Conservation (phyloP, 2,113 vertebrate species). For the Odontesthes bonariensis region DNA sequence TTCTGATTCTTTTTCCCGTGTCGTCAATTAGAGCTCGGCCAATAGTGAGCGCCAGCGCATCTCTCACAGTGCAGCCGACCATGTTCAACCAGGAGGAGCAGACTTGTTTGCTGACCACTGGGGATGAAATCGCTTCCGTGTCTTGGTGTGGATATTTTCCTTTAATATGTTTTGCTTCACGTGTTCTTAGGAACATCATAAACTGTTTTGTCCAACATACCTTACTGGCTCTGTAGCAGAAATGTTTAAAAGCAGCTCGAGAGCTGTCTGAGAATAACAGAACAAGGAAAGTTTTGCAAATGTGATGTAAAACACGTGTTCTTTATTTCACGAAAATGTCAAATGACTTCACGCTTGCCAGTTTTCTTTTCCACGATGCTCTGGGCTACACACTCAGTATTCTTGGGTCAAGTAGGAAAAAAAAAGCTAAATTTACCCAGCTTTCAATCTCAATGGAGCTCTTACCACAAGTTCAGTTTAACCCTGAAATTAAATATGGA, state of each 20-base stretch:
- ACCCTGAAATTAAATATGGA: slow-evolving; percentile 29
- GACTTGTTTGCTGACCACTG: slow-evolving; percentile 76
- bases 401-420: slow-evolving; percentile 33
- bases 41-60: slow-evolving; percentile 86
- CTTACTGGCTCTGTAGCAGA: background rate
- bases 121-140: slow-evolving; percentile 72
- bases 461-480: slow-evolving; percentile 40
- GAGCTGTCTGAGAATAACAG: slow-evolving; percentile 13
- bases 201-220: background rate
- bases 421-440: background rate
- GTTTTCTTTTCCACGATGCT: slow-evolving; percentile 45
- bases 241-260: slow-evolving; percentile 4
- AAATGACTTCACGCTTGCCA: slow-evolving; percentile 59
- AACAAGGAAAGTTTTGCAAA: slow-evolving; percentile 50
- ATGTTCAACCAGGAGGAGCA: slow-evolving; percentile 94
- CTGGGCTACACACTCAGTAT: slow-evolving; percentile 22
- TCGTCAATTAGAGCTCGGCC: slow-evolving; percentile 86
- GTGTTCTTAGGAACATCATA: slow-evolving; percentile 1
- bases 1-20: background rate
- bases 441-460: slow-evolving; percentile 20
- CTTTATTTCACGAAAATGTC: slow-evolving; percentile 57
- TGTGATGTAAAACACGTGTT: slow-evolving; percentile 43
- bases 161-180: background rate
- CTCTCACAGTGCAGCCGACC: slow-evolving; percentile 86
- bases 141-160: slow-evolving; percentile 84